Percentiles rank a stretch among this genome's conserved stretches.
Conservation (phyloP, 2,888 invertebrate genomes). For the Campoletis raptor region DNA sequence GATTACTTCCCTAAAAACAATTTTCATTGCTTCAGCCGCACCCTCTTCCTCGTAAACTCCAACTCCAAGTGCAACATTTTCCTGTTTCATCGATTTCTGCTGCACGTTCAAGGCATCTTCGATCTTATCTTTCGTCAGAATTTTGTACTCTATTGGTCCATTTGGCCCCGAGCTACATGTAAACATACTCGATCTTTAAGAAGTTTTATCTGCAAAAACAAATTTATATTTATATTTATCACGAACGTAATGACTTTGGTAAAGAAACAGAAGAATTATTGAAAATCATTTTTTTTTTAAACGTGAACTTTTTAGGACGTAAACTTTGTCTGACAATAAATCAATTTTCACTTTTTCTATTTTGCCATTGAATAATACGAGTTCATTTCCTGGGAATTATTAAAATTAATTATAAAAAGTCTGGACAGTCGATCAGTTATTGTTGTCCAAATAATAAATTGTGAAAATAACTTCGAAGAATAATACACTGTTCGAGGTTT, state of each 20-base stretch:
- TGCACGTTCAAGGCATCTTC: conserved; percentile 75
- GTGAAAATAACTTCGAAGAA: not conserved
- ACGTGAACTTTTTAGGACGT: no score
- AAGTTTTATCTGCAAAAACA: conserved; percentile 21
- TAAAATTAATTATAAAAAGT: not conserved
- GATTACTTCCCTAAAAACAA: conserved; percentile 75
- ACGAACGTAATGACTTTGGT: not conserved
- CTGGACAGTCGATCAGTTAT: not conserved
- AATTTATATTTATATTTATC: not conserved
- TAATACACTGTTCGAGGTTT: not conserved
- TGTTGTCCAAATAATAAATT: not conserved
- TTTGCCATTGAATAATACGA: no score
- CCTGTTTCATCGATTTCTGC: conserved; percentile 75
- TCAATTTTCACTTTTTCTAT: no score
- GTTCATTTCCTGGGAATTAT: no score
- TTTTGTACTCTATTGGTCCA: conserved; percentile 73
- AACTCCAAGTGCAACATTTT: conserved; percentile 77
- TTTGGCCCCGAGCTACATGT: conserved; percentile 60
- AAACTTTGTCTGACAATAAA: no score
- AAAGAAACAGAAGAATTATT: no score
- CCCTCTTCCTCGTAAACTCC: conserved; percentile 78
- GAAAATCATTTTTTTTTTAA: not conserved
- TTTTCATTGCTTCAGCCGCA: conserved; percentile 76
- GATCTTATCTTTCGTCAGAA: conserved; percentile 73
- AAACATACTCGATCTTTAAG: conserved; percentile 61